Evolutionary conservation across 1,140 invertebrate species (phyloP), one percentile per base, ranked within the genome.

Genomic region (Drosophila parvula): DNA sequence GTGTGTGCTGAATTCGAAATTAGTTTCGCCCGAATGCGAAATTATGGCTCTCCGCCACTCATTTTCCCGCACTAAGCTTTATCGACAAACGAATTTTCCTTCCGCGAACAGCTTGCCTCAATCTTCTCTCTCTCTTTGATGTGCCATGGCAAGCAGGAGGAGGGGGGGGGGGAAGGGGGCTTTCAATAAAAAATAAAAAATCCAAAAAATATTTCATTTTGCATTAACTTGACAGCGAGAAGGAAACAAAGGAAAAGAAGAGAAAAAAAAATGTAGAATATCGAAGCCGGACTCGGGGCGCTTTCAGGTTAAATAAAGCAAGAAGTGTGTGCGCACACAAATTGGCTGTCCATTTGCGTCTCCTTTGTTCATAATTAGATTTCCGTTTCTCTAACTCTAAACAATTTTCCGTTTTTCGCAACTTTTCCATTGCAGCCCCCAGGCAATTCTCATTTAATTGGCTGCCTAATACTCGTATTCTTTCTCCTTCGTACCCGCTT

Each of bases 181-280:
- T 53, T 75, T 67, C 74, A 76, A 67, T 67, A 55, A 67, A 76
- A 75, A 56, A 55, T 48, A n/a, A 22, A 22, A 22, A 22, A 22
- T 22, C 1, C 22, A 71, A 53, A 84, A 55, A 86, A 86, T 81
- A 85, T 85, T 85, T 86, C 77, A 84, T 70, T 84, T 74, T 77
- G 79, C 61, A 69, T 78, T 74, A 74, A 45, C 45, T 57, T 62
- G 67, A 57, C 43, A 36, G 41, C 36, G 28, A 16, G 50, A 40
- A 30, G 28, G 53, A 60, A 38, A 62, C 58, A 69, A 69, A 48
- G 45, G 14, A n/a, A 34, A n/a, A 22, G 40, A 22, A 16, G 11
- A 57, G 9, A 51, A 34, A 41, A 47, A 38, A 51, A 16, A 44
- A 38, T 22, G 30, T n/a, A 58, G 48, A 64, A 79, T 69, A 68